These are phyloP conservation scores for Eristalinus sepulchralis DNA, from an alignment of 2,888 invertebrate genomes.

Conservation along the genomic window DNA sequence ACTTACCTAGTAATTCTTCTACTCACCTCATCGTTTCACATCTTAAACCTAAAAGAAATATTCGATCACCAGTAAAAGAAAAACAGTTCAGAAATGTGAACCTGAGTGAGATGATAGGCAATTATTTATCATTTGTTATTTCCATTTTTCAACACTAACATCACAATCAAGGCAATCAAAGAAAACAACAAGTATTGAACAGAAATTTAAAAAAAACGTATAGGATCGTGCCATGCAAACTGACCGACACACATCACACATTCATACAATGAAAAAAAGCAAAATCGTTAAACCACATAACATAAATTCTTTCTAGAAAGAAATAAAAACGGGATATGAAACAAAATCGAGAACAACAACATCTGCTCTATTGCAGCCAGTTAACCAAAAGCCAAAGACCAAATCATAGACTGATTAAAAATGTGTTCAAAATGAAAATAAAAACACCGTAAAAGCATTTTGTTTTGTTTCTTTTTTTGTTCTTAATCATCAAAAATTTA, in stretches of 20 bases:
- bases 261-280: background rate
- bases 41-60: background rate
- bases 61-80: background rate
- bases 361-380: background rate
- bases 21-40: background rate
- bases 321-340: background rate
- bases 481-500: conserved; percentile 63
- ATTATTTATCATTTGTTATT: background rate
- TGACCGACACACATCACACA: background rate
- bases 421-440: conserved; percentile 35
- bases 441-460: conserved; percentile 64
- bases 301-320: background rate
- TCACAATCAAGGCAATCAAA: background rate
- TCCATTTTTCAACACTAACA: background rate
- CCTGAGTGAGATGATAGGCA: background rate
- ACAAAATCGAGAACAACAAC: background rate
- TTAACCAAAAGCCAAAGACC: background rate
- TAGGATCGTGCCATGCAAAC: background rate
- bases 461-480: conserved; percentile 31
- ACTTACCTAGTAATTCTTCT: too few species aligned
- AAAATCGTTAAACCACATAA: background rate
- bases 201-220: background rate
- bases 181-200: background rate
- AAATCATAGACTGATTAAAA: background rate
- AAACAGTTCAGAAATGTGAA: background rate